A percentile compares a stretch with the other conserved stretches of the same genome.
Evolutionary conservation across 2,113 vertebrate species (phyloP).

Genomic region (Zosterops borbonicus): DNA sequence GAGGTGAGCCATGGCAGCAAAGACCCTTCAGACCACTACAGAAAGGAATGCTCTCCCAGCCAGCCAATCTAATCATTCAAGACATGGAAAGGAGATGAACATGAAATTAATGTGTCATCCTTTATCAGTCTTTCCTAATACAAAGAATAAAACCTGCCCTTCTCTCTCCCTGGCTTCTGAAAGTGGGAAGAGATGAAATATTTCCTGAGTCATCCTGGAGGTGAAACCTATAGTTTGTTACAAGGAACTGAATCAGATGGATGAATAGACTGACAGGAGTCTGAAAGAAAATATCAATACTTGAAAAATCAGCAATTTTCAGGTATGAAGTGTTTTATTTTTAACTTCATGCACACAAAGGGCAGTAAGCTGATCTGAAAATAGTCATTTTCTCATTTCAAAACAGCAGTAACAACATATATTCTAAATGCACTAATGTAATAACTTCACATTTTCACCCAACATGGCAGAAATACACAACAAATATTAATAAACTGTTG

Average conservation of each 20-base stretch:
- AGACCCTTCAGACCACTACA: not conserved
- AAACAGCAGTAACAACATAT: not conserved
- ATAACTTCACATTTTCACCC: not conserved
- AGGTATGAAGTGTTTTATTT: not conserved
- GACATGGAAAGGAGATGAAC: not conserved
- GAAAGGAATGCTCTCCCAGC: not conserved
- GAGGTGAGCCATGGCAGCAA: not conserved
- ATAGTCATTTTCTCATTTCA: not conserved
- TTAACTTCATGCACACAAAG: not conserved
- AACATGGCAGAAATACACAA: not conserved
- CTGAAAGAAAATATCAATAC: constrained; percentile 11
- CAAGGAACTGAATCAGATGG: not conserved
- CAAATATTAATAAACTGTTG: not conserved
- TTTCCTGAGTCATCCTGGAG: not conserved
- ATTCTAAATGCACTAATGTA: not conserved
- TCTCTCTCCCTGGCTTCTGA: not conserved
- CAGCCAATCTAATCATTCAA: not conserved
- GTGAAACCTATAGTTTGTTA: not conserved
- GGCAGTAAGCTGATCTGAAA: not conserved
- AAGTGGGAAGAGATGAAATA: not conserved
- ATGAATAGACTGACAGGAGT: not conserved
- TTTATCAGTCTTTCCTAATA: not conserved
- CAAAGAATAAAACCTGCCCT: not conserved
- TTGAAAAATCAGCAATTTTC: not conserved
- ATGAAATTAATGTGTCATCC: not conserved